Conservation (phyloP, 2,888 invertebrate species). For the Cylindroiulus punctatus region DNA sequence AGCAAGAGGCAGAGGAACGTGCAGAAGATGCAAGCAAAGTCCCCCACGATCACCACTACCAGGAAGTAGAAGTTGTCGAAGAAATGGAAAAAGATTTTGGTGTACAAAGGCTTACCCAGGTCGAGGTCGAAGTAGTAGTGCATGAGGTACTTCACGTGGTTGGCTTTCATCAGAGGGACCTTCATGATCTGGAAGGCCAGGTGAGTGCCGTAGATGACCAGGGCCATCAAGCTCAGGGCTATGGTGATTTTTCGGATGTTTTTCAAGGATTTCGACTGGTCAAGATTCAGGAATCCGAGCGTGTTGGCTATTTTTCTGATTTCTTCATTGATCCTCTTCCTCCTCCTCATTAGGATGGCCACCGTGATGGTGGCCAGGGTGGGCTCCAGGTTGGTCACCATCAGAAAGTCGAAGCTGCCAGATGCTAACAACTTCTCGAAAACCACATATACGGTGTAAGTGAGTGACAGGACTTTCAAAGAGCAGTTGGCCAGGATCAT, state of each 20-base stretch:
- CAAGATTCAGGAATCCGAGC: neutral
- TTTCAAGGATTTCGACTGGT: neutral
- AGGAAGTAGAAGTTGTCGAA: constrained; percentile 32
- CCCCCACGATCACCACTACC: neutral
- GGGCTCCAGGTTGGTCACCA: neutral
- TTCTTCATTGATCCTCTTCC: neutral
- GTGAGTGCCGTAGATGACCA: neutral
- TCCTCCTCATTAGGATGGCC: too few species aligned
- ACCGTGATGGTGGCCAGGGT: neutral
- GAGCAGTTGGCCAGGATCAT: neutral
- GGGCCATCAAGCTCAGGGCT: neutral
- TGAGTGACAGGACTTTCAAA: neutral
- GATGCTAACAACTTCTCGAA: neutral
- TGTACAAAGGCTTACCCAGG: neutral
- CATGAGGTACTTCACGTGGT: constrained; percentile 32
- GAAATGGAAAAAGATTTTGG: constrained; percentile 6
- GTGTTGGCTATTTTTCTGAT: constrained; percentile 15
- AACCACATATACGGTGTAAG: neutral
- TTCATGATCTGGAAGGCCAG: neutral
- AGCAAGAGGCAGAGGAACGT: neutral
- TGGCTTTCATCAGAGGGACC: neutral
- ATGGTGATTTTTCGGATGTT: neutral
- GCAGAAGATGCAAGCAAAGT: neutral
- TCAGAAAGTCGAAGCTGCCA: constrained; percentile 8
- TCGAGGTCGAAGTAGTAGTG: constrained; percentile 12